These are phyloP conservation scores for Heliconius ethilla DNA, from an alignment of 2,888 invertebrate species.

Conservation along the genomic window DNA sequence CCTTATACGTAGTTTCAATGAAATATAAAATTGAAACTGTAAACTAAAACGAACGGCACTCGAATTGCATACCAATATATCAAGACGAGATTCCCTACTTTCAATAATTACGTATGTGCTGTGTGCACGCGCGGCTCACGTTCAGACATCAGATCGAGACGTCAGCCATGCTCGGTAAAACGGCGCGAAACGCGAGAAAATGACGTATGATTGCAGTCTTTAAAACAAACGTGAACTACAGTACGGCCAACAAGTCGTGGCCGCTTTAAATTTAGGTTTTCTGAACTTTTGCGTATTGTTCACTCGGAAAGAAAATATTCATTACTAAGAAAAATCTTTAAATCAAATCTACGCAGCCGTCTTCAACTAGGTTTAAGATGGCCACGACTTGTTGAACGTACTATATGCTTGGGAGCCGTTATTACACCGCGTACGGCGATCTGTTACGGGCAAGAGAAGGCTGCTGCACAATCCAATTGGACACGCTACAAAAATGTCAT, in stretches of 20 bases:
- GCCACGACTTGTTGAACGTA: too few species aligned
- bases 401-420: constrained; percentile 51
- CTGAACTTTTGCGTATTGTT: too few species aligned
- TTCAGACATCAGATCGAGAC: constrained; percentile 55
- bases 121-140: constrained; percentile 48
- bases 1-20: not conserved
- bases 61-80: constrained; percentile 48
- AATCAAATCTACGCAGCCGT: too few species aligned
- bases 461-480: constrained; percentile 50
- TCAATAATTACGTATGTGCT: constrained; percentile 58
- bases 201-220: constrained; percentile 71
- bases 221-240: constrained; percentile 66
- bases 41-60: constrained; percentile 45
- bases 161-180: constrained; percentile 61
- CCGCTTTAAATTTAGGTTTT: too few species aligned
- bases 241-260: too few species aligned
- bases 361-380: too few species aligned
- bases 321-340: too few species aligned
- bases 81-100: constrained; percentile 56
- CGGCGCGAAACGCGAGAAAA: constrained; percentile 70
- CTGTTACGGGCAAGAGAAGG: constrained; percentile 49
- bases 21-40: constrained; percentile 17
- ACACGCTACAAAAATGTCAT: constrained; percentile 49
- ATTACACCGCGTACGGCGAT: constrained; percentile 55
- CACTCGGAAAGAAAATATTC: too few species aligned